A percentile compares a stretch with the other conserved stretches of the same genome.
phyloP scores from a whole-genome alignment of 1,140 invertebrate species.

The Triops longicaudatus region DNA sequence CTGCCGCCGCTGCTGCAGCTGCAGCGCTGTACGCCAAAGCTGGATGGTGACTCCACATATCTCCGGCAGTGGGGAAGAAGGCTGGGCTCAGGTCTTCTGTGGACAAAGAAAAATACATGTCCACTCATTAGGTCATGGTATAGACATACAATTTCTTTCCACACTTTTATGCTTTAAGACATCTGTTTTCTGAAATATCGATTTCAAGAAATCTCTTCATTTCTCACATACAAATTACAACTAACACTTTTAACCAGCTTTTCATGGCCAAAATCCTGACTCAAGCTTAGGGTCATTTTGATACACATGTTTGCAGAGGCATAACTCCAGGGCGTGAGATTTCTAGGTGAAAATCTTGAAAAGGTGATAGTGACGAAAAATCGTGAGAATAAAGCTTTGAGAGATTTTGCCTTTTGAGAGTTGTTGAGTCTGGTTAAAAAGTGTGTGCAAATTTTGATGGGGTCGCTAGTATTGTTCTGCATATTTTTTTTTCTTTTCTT shows the following conservation, averaged over 20 bases:
- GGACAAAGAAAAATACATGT: constrained; percentile 17
- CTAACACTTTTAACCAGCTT: background rate
- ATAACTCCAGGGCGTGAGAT: no score
- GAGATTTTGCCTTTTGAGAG: background rate
- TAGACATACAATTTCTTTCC: background rate
- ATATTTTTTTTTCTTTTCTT: background rate
- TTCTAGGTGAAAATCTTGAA: background rate
- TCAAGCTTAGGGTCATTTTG: background rate
- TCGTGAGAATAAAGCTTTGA: background rate
- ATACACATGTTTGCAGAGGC: background rate
- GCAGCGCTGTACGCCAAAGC: constrained; percentile 58
- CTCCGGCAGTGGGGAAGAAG: constrained; percentile 84
- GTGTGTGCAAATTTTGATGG: background rate
- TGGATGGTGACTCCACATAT: constrained; percentile 82
- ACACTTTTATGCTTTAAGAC: background rate
- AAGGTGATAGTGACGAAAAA: background rate
- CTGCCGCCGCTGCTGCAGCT: constrained; percentile 49
- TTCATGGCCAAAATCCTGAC: constrained; percentile 20
- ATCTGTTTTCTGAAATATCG: background rate
- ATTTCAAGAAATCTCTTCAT: constrained; percentile 7
- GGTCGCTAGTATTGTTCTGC: background rate
- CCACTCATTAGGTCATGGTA: background rate
- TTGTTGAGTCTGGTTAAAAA: background rate
- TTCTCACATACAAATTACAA: background rate
- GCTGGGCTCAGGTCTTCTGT: constrained; percentile 76